Conservation (phyloP, 1,140 invertebrate species). For the Drosophila virilis region DNA sequence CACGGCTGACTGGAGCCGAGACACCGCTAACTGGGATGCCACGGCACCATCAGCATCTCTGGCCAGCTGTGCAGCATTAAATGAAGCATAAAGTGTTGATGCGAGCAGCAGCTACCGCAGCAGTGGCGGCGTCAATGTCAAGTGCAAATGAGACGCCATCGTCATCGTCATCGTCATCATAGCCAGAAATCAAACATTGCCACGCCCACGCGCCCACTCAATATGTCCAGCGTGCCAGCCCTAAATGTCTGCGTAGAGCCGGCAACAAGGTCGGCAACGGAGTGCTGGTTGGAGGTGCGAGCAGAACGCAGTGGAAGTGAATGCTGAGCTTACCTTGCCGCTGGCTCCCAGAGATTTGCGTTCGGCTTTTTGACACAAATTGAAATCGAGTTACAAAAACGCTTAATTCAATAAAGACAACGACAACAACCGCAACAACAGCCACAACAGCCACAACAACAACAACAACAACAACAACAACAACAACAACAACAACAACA, state of each 20-base stretch:
- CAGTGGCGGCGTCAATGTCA: slow-evolving; percentile 63
- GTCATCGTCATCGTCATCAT: slow-evolving; percentile 22
- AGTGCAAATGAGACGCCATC: slow-evolving; percentile 61
- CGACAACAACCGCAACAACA: slow-evolving; percentile 34
- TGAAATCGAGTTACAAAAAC: slow-evolving; percentile 65
- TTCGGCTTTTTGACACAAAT: slow-evolving; percentile 67
- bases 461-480: slow-evolving; percentile 24
- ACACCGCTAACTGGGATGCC: slow-evolving; percentile 4
- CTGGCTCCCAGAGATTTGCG: slow-evolving; percentile 42
- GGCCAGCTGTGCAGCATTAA: slow-evolving; percentile 55
- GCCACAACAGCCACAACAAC: slow-evolving; percentile 4
- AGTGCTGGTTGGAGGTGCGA: background rate
- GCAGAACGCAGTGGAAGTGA: background rate
- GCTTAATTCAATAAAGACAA: slow-evolving; percentile 69
- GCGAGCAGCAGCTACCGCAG: slow-evolving; percentile 54
- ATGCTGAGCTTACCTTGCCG: slow-evolving; percentile 42
- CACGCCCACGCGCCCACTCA: slow-evolving; percentile 18
- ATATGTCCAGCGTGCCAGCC: slow-evolving; percentile 1
- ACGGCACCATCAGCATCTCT: slow-evolving; percentile 16
- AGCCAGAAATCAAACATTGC: slow-evolving; percentile 48
- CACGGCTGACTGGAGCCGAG: slow-evolving; percentile 36
- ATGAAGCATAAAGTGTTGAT: slow-evolving; percentile 76
- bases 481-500: slow-evolving; percentile 13
- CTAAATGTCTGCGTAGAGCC: background rate
- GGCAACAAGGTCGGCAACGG: background rate